Conservation (phyloP, 2,888 invertebrate species). For the Lingula anatina region DNA sequence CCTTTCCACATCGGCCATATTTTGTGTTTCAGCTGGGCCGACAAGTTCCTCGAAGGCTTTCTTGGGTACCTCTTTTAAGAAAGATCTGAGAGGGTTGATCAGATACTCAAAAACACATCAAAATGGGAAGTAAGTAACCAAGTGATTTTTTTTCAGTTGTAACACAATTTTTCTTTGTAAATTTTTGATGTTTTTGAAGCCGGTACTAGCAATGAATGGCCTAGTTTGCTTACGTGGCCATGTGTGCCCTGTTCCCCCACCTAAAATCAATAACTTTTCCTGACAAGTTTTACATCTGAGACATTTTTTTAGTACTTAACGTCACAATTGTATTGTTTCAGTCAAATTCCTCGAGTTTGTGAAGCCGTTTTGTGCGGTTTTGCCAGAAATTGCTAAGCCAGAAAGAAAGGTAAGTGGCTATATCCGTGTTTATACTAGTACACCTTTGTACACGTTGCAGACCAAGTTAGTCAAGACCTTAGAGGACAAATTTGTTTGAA, state of each 20-base stretch:
- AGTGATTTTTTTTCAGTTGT: too few species aligned
- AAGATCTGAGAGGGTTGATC: too few species aligned
- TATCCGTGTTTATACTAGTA: not conserved
- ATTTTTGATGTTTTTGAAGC: too few species aligned
- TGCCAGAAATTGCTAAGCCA: conserved; percentile 99
- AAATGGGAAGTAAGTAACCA: conserved; percentile 12
- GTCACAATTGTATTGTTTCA: too few species aligned
- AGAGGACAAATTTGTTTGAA: too few species aligned
- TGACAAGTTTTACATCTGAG: not conserved
- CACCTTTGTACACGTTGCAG: too few species aligned
- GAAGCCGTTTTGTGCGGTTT: conserved; percentile 99
- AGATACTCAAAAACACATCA: not conserved
- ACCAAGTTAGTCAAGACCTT: too few species aligned
- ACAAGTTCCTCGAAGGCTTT: conserved; percentile 10
- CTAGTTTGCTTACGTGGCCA: not conserved
- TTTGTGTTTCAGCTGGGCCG: too few species aligned
- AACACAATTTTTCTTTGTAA: too few species aligned
- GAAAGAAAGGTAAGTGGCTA: conserved; percentile 81
- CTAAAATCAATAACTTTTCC: too few species aligned
- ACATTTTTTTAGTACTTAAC: not conserved
- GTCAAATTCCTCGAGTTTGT: conserved; percentile 99
- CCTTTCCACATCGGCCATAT: too few species aligned
- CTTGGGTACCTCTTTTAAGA: conserved; percentile 8
- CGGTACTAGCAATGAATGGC: not conserved
- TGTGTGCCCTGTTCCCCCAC: not conserved